Evolutionary conservation across 2,888 invertebrate species (phyloP), one percentile per base, ranked within the genome.

Genomic region (Octodonta nipae): DNA sequence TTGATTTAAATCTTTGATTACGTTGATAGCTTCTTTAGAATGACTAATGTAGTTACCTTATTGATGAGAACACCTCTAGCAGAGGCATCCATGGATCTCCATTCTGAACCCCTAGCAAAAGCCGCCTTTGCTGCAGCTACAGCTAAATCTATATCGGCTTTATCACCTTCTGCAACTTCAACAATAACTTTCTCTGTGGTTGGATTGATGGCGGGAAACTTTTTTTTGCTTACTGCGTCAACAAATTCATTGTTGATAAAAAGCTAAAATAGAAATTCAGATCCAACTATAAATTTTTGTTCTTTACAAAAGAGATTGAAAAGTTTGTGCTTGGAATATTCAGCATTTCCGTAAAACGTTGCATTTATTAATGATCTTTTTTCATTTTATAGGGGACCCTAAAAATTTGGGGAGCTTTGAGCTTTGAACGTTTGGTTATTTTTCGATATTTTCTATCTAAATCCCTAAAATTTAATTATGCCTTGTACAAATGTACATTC

Each of bases 131-230:
- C 87, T 26, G 86, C 86, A 29, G 68, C 67, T 8, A 88, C 87
- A 8, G 88, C 87, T 43, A 72, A 60, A 48, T 87, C 78, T 2
- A 88, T 73, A 60, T 88, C 88, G 37, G 75, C 81, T 72, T 84
- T 82, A 57, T 83, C 83, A 35, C 76, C 92, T 65, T 88, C 89
- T 32, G 85, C 72, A 28, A 92, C 75, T 50, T 84, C 68, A 7
- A 65, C 60, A 47, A 92, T 84, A 45, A 75, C 73, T 48, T 75
- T 65, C 39, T 77, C 86, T 48, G 75, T 84, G 13, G 78, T 67
- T 29, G 93, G 92, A 60, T 93, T 91, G 46, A 83, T 57, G 3
- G 85, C 83, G 13, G 78, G 64, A 63, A 92, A 96, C 2, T 78
- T 87, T 60, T 87, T 88, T 32, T 84, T 83, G 54, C 80, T 84